Percentiles rank a stretch among this genome's conserved stretches.
Conservation (phyloP, 2,888 invertebrate species). For the Mactromeris polynyma region DNA sequence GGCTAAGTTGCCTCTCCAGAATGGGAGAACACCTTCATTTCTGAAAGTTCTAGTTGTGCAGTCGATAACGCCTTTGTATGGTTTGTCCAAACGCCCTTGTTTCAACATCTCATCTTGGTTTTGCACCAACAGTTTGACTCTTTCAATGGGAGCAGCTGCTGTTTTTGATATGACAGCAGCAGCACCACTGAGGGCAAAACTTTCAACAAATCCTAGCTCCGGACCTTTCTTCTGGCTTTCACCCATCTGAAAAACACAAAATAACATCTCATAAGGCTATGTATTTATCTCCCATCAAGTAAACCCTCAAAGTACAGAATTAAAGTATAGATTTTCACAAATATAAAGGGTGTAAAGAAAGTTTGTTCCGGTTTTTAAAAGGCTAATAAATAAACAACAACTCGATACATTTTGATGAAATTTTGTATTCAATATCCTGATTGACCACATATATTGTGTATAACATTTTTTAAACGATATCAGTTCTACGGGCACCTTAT, state of each 20-base stretch:
- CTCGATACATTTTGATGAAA: too few relatives aligned
- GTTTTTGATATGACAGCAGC: slow-evolving; percentile 87
- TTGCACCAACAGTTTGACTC: slow-evolving; percentile 87
- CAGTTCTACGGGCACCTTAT: too few relatives aligned
- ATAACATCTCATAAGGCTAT: too few relatives aligned
- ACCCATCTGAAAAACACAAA: background rate
- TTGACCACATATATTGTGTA: too few relatives aligned
- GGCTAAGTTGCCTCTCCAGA: slow-evolving; percentile 97
- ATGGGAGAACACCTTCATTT: slow-evolving; percentile 88
- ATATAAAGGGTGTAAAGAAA: too few relatives aligned
- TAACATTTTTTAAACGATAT: too few relatives aligned
- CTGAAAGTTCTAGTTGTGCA: slow-evolving; percentile 86
- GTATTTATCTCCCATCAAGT: too few relatives aligned
- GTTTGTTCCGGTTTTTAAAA: too few relatives aligned
- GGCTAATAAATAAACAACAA: too few relatives aligned
- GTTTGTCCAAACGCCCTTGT: slow-evolving; percentile 90
- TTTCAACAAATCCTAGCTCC: slow-evolving; percentile 85
- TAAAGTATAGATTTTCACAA: too few relatives aligned
- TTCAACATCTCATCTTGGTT: slow-evolving; percentile 87
- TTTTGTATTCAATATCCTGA: too few relatives aligned
- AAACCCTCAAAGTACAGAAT: too few relatives aligned
- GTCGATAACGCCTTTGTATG: slow-evolving; percentile 93
- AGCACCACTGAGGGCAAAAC: slow-evolving; percentile 86
- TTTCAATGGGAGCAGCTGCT: slow-evolving; percentile 87
- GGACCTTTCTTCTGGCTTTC: slow-evolving; percentile 50